Conservation (phyloP, 2,888 invertebrate species). For the Mantis religiosa region DNA sequence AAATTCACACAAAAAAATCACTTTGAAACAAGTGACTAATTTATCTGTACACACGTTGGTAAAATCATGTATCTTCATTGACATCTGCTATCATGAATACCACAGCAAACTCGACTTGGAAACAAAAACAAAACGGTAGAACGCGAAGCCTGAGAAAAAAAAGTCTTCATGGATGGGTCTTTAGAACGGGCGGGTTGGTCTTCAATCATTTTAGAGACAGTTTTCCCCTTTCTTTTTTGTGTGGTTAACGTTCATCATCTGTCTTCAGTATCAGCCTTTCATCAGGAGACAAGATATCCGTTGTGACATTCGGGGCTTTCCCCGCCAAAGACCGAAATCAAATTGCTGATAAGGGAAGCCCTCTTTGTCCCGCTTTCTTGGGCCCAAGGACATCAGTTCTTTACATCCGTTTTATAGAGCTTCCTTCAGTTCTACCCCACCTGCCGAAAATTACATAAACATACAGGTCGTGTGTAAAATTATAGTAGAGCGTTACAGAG, state of each 20-base stretch:
- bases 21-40: too few relatives aligned
- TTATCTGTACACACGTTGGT: too few relatives aligned
- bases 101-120: neutral
- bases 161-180: neutral
- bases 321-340: neutral
- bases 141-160: neutral
- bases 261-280: constrained; percentile 13
- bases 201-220: constrained; percentile 17
- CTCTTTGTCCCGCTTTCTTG: neutral
- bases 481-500: too few relatives aligned
- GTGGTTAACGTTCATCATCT: constrained; percentile 10
- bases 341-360: constrained; percentile 2
- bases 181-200: neutral
- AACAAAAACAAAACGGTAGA: neutral
- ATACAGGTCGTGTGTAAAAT: too few relatives aligned
- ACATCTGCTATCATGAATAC: neutral
- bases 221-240: neutral
- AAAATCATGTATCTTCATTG: neutral
- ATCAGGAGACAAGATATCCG: neutral
- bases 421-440: too few relatives aligned
- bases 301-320: neutral
- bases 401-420: too few relatives aligned
- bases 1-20: too few relatives aligned
- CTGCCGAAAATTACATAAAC: too few relatives aligned
- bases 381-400: neutral